phyloP scores from a whole-genome alignment of 1,140 invertebrate species.

The Zaprionus ghesquierei region DNA sequence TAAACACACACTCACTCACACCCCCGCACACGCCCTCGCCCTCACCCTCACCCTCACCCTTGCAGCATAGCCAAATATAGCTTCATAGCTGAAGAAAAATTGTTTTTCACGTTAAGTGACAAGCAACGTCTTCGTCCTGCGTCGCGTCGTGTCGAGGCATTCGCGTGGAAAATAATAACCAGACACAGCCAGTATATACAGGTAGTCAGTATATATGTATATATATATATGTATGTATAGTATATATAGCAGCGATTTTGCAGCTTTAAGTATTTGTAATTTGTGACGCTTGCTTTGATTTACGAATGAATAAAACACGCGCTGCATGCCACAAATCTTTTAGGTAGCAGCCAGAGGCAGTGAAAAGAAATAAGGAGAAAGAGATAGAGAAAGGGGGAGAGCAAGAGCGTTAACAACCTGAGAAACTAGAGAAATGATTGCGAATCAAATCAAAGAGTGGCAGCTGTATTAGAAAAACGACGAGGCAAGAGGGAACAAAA shows the following conservation, averaged over 20 bases:
- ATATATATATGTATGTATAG: background rate
- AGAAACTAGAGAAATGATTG: background rate
- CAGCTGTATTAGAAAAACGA: background rate
- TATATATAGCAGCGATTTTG: background rate
- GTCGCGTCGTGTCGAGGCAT: conserved; percentile 51
- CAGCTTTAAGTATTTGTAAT: background rate
- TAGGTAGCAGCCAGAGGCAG: background rate
- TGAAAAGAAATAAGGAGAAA: background rate
- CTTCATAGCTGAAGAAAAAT: conserved; percentile 67
- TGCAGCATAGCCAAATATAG: conserved; percentile 4
- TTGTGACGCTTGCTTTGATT: conserved; percentile 18
- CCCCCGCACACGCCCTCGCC: conserved; percentile 17
- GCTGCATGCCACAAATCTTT: background rate
- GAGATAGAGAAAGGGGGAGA: background rate
- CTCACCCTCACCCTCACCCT: conserved; percentile 6
- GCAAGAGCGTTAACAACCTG: background rate
- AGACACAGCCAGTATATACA: background rate
- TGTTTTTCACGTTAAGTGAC: conserved; percentile 79
- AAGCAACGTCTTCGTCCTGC: conserved; percentile 48
- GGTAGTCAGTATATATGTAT: background rate
- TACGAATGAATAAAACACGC: background rate
- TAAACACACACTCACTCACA: conserved; percentile 29
- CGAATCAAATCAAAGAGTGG: background rate
- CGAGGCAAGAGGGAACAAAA: background rate
- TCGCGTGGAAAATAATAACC: conserved; percentile 73